Evolutionary conservation across 1,140 invertebrate genomes (phyloP).

Genomic region (Zaprionus inermis): DNA sequence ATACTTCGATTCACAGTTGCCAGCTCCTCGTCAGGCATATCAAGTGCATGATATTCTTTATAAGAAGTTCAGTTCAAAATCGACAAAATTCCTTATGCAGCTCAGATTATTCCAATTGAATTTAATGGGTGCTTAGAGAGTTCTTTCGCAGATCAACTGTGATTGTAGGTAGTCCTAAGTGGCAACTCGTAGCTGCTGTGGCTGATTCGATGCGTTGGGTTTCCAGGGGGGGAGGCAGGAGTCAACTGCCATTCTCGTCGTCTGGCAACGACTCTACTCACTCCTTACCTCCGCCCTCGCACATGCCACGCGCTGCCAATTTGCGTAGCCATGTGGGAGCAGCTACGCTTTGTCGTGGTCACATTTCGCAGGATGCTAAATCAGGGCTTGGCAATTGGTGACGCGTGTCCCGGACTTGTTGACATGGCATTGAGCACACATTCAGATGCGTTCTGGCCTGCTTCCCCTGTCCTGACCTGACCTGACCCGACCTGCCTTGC

Average conservation of each 20-base stretch:
- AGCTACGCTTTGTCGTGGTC: conserved; percentile 24
- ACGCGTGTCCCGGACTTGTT: conserved; percentile 73
- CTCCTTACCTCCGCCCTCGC: background rate
- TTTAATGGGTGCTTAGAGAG: background rate
- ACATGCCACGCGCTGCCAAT: background rate
- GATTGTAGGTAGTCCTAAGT: background rate
- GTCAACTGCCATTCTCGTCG: background rate
- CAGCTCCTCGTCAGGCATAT: too few species aligned
- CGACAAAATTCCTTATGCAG: too few species aligned
- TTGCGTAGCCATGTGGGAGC: background rate
- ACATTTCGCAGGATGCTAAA: conserved; percentile 49
- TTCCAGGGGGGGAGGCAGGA: background rate
- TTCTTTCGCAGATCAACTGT: background rate
- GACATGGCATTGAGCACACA: conserved; percentile 63
- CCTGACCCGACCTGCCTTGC: background rate
- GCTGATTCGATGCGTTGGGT: background rate
- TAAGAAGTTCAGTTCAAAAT: background rate
- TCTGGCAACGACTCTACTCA: background rate
- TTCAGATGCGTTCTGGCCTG: conserved; percentile 23
- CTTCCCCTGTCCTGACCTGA: background rate
- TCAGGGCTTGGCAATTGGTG: conserved; percentile 63
- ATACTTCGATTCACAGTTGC: too few species aligned
- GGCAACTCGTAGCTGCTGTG: background rate
- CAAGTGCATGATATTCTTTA: too few species aligned
- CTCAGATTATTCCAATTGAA: background rate